phyloP scores from a whole-genome alignment of 2,888 invertebrate genomes.

The Muscina levida region DNA sequence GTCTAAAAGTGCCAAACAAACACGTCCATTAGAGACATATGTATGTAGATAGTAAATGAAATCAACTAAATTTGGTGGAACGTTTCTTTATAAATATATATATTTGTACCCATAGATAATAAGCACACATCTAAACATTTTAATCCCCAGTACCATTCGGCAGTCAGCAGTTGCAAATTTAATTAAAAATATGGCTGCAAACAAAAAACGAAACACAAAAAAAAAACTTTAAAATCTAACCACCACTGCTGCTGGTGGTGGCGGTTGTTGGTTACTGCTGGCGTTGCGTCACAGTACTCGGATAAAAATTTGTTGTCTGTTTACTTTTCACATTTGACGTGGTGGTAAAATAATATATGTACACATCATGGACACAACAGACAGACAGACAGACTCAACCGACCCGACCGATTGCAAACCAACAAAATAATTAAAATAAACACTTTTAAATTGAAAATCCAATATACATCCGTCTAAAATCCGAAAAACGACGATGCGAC shows the following conservation, averaged over 20 bases:
- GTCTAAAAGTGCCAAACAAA: too few species aligned
- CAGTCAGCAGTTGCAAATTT: neutral
- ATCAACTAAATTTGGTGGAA: too few species aligned
- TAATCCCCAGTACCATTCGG: too few species aligned
- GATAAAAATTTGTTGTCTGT: constrained; percentile 1
- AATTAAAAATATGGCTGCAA: constrained; percentile 8
- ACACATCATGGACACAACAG: neutral
- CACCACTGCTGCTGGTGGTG: neutral
- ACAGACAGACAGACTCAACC: neutral
- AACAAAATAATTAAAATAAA: constrained; percentile 59
- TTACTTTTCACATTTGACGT: constrained; percentile 30
- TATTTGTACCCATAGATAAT: too few species aligned
- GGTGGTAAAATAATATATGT: neutral
- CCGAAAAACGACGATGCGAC: neutral
- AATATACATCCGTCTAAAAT: constrained; percentile 56
- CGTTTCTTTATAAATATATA: too few species aligned
- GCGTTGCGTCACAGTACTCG: constrained; percentile 10
- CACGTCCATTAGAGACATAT: too few species aligned
- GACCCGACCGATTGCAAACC: constrained; percentile 29
- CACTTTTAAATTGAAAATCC: constrained; percentile 61
- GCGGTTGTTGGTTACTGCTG: neutral
- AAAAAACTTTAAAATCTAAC: too few species aligned
- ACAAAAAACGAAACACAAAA: neutral
- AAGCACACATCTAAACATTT: constrained; percentile 12
- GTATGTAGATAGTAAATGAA: too few species aligned